Evolutionary conservation across 2,888 invertebrate genomes (phyloP).

Genomic region (Drosophila meridiana): DNA sequence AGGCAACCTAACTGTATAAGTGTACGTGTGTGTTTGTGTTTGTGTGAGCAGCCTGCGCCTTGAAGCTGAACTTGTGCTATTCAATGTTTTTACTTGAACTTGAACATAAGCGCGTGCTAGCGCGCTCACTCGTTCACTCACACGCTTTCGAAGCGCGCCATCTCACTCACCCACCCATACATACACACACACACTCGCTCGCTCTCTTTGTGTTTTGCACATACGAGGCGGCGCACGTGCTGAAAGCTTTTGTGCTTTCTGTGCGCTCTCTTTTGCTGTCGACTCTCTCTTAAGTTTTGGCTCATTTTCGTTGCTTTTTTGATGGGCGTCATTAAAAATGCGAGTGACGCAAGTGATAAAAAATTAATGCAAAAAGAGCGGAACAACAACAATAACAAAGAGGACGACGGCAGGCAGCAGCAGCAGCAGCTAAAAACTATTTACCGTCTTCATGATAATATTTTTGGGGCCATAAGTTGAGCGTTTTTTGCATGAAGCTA

Average conservation of each 20-base stretch:
- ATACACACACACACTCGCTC: neutral
- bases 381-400: slow-evolving; percentile 24
- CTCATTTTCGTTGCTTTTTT: slow-evolving; percentile 1
- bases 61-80: slow-evolving; percentile 78
- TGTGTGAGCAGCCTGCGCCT: slow-evolving; percentile 53
- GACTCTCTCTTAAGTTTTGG: slow-evolving; percentile 33
- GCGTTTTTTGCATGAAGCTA: slow-evolving; percentile 40
- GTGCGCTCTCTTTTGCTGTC: slow-evolving; percentile 2
- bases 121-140: slow-evolving; percentile 18
- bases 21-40: slow-evolving; percentile 17
- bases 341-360: slow-evolving; percentile 80
- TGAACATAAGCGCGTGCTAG: slow-evolving; percentile 56
- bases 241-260: slow-evolving; percentile 49
- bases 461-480: slow-evolving; percentile 43
- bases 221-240: slow-evolving; percentile 55
- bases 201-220: slow-evolving; percentile 19
- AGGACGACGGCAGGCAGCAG: neutral
- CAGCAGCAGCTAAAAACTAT: slow-evolving; percentile 40
- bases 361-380: slow-evolving; percentile 63
- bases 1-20: slow-evolving; percentile 6
- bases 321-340: slow-evolving; percentile 68
- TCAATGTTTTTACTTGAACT: slow-evolving; percentile 80
- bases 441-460: slow-evolving; percentile 53
- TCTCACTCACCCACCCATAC: slow-evolving; percentile 3
- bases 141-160: slow-evolving; percentile 14